Evolutionary conservation across 2,888 invertebrate species (phyloP), one percentile per base, ranked within the genome.

Genomic region (Agrypnus murinus): DNA sequence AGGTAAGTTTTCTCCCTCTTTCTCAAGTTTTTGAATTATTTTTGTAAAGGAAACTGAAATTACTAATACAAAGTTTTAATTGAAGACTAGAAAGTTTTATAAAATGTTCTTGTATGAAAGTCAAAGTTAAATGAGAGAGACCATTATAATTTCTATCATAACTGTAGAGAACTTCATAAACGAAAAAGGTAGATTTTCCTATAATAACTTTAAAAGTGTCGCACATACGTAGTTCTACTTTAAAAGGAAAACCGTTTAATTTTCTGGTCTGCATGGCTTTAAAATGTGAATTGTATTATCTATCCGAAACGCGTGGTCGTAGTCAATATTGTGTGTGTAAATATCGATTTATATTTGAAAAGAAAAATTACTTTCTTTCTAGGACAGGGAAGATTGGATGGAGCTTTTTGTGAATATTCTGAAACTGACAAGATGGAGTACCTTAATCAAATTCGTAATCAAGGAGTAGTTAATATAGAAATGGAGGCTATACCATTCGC

Each of bases 401-500:
- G 99, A 0, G 98, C 98, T 3, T 98, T 98, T 87, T 98, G 98
- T 85, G 96, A 97, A 79, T 98, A 95, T 86, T 91, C 91, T 1
- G 94, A 95, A 82, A 86, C 89, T n/a, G 97, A 99, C 75, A 98
- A 97, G 86, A 91, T 95, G 90, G 92, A 92, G 55, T 99, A 96
- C 84, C 87, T 99, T 78, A 90, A 90, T 77, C 89, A 91, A 75
- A 83, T 97, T 72, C 90, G 92, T 74, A 89, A 91, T 72, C 87
- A 91, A 55, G 97, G 96, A 1, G 95, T 99, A 10, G 91, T 94
- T 19, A 99, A 99, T 86, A 97, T 99, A 79, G 99, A 99, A 87
- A 98, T 98, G 98, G 99, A 99, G 86, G 94, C 95, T 40, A 89
- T 96, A 7, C 93, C 95, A 10, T 98, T 99, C 84, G 95, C 97